phyloP scores from a whole-genome alignment of 2,113 vertebrate species.

The Sebastes schlegelii region DNA sequence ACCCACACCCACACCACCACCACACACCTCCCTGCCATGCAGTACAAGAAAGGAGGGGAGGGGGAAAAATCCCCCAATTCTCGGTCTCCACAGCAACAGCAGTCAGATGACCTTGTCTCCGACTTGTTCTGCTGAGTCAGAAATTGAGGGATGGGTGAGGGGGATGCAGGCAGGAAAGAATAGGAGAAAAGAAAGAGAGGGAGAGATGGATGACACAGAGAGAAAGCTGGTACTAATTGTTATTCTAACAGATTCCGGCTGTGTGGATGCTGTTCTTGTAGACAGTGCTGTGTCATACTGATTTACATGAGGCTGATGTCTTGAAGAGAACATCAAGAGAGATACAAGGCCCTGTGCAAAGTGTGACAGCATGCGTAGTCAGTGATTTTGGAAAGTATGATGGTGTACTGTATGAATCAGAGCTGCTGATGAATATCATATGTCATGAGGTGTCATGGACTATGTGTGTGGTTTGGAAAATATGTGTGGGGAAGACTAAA shows the following conservation, averaged over 20 bases:
- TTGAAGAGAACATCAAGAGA: not conserved
- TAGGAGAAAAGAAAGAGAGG: slow-evolving; percentile 9
- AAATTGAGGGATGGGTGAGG: slow-evolving; percentile 67
- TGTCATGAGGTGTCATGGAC: slow-evolving; percentile 53
- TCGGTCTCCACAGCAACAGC: slow-evolving; percentile 81
- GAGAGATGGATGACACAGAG: slow-evolving; percentile 39
- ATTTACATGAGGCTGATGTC: slow-evolving; percentile 30
- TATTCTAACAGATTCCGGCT: slow-evolving; percentile 28
- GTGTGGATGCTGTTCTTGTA: slow-evolving; percentile 25
- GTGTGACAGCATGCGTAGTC: not conserved
- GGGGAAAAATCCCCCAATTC: slow-evolving; percentile 71
- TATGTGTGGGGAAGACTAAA: slow-evolving; percentile 33
- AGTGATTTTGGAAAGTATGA: slow-evolving; percentile 40
- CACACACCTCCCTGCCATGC: slow-evolving; percentile 41
- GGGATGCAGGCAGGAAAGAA: slow-evolving; percentile 44
- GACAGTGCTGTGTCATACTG: slow-evolving; percentile 41
- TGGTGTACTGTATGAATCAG: slow-evolving; percentile 54
- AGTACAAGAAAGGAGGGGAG: slow-evolving; percentile 58
- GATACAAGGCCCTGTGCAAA: not conserved
- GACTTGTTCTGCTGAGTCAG: slow-evolving; percentile 85
- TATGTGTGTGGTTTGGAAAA: slow-evolving; percentile 27
- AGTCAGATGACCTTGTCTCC: slow-evolving; percentile 84
- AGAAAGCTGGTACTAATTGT: slow-evolving; percentile 30
- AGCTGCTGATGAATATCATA: slow-evolving; percentile 46
- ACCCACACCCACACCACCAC: not conserved